Percentiles rank a stretch among this genome's conserved stretches.
These are phyloP conservation scores for Colinus virginianus DNA, from an alignment of 2,113 vertebrate species.

Conservation along the genomic window DNA sequence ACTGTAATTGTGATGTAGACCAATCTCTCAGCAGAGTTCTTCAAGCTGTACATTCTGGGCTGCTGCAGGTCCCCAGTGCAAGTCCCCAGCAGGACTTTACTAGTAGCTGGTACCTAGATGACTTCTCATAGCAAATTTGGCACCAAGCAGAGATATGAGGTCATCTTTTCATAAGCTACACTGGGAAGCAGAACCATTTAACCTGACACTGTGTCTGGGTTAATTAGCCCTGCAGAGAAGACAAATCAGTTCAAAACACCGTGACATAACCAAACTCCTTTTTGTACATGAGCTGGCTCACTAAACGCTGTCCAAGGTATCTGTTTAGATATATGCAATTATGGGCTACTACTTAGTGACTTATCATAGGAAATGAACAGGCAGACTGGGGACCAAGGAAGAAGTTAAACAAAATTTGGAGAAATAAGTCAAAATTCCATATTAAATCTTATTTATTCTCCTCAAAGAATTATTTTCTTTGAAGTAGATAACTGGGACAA, in stretches of 20 bases:
- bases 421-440: not conserved
- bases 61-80: not conserved
- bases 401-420: not conserved
- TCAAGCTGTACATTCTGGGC: not conserved
- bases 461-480: not conserved
- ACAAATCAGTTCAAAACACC: not conserved
- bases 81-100: not conserved
- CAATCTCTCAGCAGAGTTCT: fast-evolving
- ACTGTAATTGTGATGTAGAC: not conserved
- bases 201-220: not conserved
- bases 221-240: slow-evolving; percentile 24
- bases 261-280: not conserved
- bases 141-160: not conserved
- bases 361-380: not conserved
- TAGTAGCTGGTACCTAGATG: not conserved
- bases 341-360: not conserved
- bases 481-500: not conserved
- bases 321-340: not conserved
- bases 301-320: not conserved
- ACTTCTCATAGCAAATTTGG: not conserved
- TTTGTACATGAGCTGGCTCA: not conserved
- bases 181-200: not conserved
- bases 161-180: not conserved
- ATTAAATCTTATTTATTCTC: not conserved
- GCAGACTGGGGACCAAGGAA: not conserved